Conservation (phyloP, 2,888 invertebrate species). For the Arctia plantaginis region DNA sequence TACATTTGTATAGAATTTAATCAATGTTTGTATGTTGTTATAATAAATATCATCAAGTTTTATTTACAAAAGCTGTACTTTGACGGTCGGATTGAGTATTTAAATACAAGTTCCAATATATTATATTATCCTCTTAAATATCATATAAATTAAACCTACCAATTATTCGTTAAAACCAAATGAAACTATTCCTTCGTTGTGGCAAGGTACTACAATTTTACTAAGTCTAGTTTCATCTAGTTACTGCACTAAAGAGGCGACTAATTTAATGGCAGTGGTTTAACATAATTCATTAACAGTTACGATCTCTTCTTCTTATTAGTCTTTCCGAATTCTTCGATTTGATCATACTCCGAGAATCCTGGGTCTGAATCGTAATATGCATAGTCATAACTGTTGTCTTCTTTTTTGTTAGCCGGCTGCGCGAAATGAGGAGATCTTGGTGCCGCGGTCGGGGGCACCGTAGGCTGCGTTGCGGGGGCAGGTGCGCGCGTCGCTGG, state of each 20-base stretch:
- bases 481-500: conserved; percentile 59
- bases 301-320: conserved; percentile 72
- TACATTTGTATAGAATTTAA: conserved; percentile 38
- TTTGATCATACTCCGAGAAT: conserved; percentile 86
- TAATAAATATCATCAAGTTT: conserved; percentile 37
- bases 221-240: conserved; percentile 28
- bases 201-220: conserved; percentile 22
- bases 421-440: conserved; percentile 68
- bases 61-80: conserved; percentile 52
- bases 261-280: conserved; percentile 82
- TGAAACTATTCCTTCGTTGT: conserved; percentile 20
- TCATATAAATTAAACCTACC: conserved; percentile 22
- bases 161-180: conserved; percentile 20
- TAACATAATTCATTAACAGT: conserved; percentile 49
- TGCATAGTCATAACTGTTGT: conserved; percentile 93
- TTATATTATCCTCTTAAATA: conserved; percentile 11
- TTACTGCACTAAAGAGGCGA: conserved; percentile 73
- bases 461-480: conserved; percentile 52
- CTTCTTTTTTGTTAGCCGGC: conserved; percentile 87
- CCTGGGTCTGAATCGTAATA: conserved; percentile 91
- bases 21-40: conserved; percentile 30
- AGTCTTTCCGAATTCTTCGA: conserved; percentile 89
- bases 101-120: not conserved
- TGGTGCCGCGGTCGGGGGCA: conserved; percentile 54
- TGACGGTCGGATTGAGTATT: conserved; percentile 18